Base-by-base conservation (phyloP, 2,113 vertebrate genomes). In the Nesogale talazaci region DNA sequence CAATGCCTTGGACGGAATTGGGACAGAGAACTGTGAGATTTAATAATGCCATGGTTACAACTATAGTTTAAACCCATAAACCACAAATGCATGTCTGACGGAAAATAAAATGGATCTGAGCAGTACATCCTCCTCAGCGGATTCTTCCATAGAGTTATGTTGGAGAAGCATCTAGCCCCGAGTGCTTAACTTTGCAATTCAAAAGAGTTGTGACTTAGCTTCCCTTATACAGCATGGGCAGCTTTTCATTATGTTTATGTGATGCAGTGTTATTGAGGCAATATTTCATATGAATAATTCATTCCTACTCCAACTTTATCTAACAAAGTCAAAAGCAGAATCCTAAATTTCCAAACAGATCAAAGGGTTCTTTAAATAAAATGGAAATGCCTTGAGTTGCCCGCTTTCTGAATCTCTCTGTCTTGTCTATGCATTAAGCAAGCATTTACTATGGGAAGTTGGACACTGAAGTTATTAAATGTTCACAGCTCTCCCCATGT, bases 281-380 rank as follows among this genome's bases (percentile, higher is more conserved):
- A 98, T 97, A 94, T 97, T 97, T 97, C 96, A 95, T 90, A 97
- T 98, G 97, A 98, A 98, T 98, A 97, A 98, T 98, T 98, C 98
- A 98, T 98, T 96, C 81, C 70, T 86, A 96, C 91, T 97, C 97
- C 97, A 97, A 97, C 97, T 98, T 97, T 97, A 97, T 98, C 97
- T 97, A 97, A 97, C 94, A 97, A 97, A 98, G 97, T 98, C 98
- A 97, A 97, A 98, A 97, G 95, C 97, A 96, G 93, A 94, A 96
- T 97, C 96, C 93, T 93, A 97, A 97, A 97, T 97, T 98, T 96
- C 92, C 97, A 96, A 97, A 96, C 93, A 97, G 95, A 96, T 89
- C 95, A 97, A 97, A 97, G 78, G 88, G 88, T 96, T 96, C 80
- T 92, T 97, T 67, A 96, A 89, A 80, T 97, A 97, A 97, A 97